Percentiles rank a stretch among this genome's conserved stretches.
Conservation (phyloP, 1,140 invertebrate genomes). For the Brachionus koreanus region DNA sequence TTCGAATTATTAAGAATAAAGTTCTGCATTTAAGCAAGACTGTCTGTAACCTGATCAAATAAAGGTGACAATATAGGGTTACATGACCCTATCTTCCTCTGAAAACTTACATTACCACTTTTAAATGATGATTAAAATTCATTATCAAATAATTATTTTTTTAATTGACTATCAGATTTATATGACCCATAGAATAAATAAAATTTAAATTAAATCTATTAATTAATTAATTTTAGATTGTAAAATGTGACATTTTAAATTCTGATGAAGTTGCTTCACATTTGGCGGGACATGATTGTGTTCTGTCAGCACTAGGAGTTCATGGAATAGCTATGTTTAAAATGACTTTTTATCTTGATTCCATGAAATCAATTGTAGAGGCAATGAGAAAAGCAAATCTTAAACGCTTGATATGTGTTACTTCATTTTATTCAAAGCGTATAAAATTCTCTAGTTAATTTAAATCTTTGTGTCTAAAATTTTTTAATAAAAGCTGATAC, state of each 20-base stretch:
- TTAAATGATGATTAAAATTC: too few relatives aligned
- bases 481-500: slow-evolving; percentile 45
- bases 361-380: slow-evolving; percentile 48
- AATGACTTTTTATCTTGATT: slow-evolving; percentile 49
- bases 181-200: too few relatives aligned
- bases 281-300: slow-evolving; percentile 48
- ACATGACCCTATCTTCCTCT: too few relatives aligned
- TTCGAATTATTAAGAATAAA: too few relatives aligned
- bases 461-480: background rate
- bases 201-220: too few relatives aligned
- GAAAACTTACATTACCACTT: too few relatives aligned
- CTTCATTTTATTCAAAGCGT: slow-evolving; percentile 48
- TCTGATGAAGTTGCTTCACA: slow-evolving; percentile 45
- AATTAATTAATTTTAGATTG: slow-evolving; percentile 47
- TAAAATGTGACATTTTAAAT: slow-evolving; percentile 49
- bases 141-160: too few relatives aligned
- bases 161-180: too few relatives aligned
- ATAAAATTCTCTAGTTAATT: background rate
- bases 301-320: slow-evolving; percentile 50
- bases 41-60: too few relatives aligned
- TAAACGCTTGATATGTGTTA: slow-evolving; percentile 48
- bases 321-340: slow-evolving; percentile 6
- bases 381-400: slow-evolving; percentile 47
- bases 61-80: too few relatives aligned
- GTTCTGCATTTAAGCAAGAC: too few relatives aligned